A percentile compares a stretch with the other conserved stretches of the same genome.
Evolutionary conservation across 2,888 invertebrate genomes (phyloP).

Genomic region (Acheta domesticus): DNA sequence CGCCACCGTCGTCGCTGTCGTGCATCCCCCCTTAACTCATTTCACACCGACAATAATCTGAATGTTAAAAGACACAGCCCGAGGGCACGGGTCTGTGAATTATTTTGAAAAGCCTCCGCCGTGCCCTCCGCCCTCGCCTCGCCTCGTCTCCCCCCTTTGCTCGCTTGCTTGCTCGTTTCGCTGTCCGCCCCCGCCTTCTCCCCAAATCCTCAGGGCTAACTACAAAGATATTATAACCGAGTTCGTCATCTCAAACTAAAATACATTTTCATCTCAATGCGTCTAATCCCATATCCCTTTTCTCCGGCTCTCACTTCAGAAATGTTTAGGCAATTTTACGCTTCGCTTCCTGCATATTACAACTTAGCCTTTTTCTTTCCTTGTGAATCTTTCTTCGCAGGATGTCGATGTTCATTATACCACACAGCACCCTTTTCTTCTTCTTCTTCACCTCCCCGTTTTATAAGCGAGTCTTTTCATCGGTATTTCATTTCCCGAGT

Average conservation of each 20-base stretch:
- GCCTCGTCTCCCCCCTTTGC: not conserved
- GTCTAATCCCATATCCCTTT: conserved; percentile 23
- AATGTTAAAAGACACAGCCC: conserved; percentile 48
- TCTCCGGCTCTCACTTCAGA: conserved; percentile 8
- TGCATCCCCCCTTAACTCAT: conserved; percentile 41
- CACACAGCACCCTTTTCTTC: conserved; percentile 6
- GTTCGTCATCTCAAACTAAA: conserved; percentile 22
- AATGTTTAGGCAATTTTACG: conserved; percentile 47
- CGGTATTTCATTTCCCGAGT: not conserved
- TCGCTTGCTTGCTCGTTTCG: not conserved
- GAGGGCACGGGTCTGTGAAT: conserved; percentile 36
- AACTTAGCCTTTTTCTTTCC: conserved; percentile 40
- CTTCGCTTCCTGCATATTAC: conserved; percentile 44
- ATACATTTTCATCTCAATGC: conserved; percentile 33
- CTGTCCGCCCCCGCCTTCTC: not conserved
- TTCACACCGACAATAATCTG: conserved; percentile 48
- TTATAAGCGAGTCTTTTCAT: not conserved
- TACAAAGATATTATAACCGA: conserved; percentile 35
- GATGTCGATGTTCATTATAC: conserved; percentile 23
- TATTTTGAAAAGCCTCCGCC: conserved; percentile 19
- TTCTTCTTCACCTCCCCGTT: not conserved
- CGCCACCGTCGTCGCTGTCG: conserved; percentile 4
- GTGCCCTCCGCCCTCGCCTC: not conserved
- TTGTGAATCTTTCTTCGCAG: conserved; percentile 18
- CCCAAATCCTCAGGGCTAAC: conserved; percentile 32